phyloP scores from a whole-genome alignment of 2,888 invertebrate genomes.

The Caenorhabditis drosophilae region DNA sequence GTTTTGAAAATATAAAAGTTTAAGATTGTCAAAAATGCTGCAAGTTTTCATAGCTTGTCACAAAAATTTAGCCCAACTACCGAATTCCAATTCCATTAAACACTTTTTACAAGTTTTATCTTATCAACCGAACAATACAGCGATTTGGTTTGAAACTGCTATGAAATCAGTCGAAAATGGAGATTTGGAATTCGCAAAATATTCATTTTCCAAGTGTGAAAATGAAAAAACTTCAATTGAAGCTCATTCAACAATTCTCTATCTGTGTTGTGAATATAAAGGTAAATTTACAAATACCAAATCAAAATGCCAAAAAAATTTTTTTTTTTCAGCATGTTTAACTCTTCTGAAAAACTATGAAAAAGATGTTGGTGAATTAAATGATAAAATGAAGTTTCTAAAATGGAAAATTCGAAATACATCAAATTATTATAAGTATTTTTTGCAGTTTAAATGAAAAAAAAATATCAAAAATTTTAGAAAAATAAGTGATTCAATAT shows the following conservation, averaged over 20 bases:
- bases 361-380: slow-evolving; percentile 18
- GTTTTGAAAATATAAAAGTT: no score
- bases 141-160: slow-evolving; percentile 42
- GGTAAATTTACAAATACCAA: slow-evolving; percentile 8
- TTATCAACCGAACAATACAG: slow-evolving; percentile 38
- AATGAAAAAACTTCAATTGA: slow-evolving; percentile 25
- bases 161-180: slow-evolving; percentile 36
- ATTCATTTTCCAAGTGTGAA: slow-evolving; percentile 35
- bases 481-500: slow-evolving; percentile 31
- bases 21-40: slow-evolving; percentile 40
- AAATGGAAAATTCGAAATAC: slow-evolving; percentile 34
- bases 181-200: slow-evolving; percentile 37
- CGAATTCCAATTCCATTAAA: slow-evolving; percentile 3
- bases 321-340: slow-evolving; percentile 9
- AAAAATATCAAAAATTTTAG: slow-evolving; percentile 4
- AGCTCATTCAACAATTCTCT: slow-evolving; percentile 32
- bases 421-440: slow-evolving; percentile 34
- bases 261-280: slow-evolving; percentile 28
- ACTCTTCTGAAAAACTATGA: slow-evolving; percentile 14
- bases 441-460: neutral
- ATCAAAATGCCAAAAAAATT: neutral
- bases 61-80: slow-evolving; percentile 44
- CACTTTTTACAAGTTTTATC: slow-evolving; percentile 21
- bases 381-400: slow-evolving; percentile 36
- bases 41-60: slow-evolving; percentile 42